A percentile compares a stretch with the other conserved stretches of the same genome.
Evolutionary conservation across 2,888 invertebrate species (phyloP).

Genomic region (Microplitis manilae): DNA sequence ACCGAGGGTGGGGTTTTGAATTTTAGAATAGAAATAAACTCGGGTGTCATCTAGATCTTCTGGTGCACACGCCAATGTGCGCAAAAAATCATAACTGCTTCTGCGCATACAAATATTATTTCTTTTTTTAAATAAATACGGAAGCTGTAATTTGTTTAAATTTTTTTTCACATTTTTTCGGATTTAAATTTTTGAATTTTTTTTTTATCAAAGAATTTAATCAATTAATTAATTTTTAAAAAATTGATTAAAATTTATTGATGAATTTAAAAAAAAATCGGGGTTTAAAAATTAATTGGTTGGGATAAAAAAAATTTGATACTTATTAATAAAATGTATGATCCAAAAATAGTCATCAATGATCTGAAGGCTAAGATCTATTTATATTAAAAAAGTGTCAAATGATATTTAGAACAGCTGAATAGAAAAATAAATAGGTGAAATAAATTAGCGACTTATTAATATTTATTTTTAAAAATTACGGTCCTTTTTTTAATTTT

Average conservation of each 20-base stretch:
- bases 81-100: conserved; percentile 17
- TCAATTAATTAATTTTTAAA: too few species aligned
- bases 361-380: not conserved
- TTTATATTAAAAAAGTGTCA: not conserved
- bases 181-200: not conserved
- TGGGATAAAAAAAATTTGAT: not conserved
- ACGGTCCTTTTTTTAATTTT: too few species aligned
- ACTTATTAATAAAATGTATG: not conserved
- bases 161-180: not conserved
- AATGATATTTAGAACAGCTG: not conserved
- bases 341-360: not conserved
- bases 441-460: too few species aligned
- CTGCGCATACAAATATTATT: conserved; percentile 24
- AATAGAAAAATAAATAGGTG: not conserved
- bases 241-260: too few species aligned
- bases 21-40: not conserved
- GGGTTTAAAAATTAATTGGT: too few species aligned
- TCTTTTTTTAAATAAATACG: conserved; percentile 18
- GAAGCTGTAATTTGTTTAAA: not conserved
- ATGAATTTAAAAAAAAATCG: too few species aligned
- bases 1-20: not conserved
- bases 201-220: not conserved
- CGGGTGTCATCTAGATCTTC: not conserved
- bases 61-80: conserved; percentile 3
- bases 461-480: too few species aligned